Evolutionary conservation across 2,113 vertebrate species (phyloP).

Genomic region (Cynoglossus semilaevis): DNA sequence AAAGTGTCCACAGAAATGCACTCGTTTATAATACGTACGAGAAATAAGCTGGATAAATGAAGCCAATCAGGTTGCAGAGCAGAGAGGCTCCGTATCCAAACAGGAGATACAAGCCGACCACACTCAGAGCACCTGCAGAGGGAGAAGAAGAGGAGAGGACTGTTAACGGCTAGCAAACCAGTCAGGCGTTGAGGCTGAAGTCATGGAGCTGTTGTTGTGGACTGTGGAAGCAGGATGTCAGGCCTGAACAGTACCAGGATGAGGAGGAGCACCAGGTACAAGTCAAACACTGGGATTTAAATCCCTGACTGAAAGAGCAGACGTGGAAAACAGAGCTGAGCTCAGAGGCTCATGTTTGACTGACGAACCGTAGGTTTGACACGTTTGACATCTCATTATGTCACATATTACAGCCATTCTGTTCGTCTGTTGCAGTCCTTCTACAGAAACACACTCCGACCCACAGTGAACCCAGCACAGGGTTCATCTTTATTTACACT

Average conservation of each 20-base stretch:
- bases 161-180: slow-evolving; percentile 12
- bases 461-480: too few relatives aligned
- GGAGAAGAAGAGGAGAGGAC: slow-evolving; percentile 4
- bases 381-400: too few relatives aligned
- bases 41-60: slow-evolving; percentile 87
- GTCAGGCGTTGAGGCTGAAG: background rate
- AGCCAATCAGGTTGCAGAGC: slow-evolving; percentile 93
- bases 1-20: too few relatives aligned
- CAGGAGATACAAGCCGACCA: slow-evolving; percentile 84
- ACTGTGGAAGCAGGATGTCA: slow-evolving; percentile 40
- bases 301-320: background rate
- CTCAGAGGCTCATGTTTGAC: background rate
- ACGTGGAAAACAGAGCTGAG: slow-evolving; percentile 3
- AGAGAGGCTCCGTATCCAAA: slow-evolving; percentile 91
- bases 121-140: slow-evolving; percentile 70
- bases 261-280: slow-evolving; percentile 28
- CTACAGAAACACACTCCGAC: too few relatives aligned
- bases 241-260: slow-evolving; percentile 37
- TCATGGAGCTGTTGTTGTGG: background rate
- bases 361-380: too few relatives aligned
- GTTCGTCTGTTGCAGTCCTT: too few relatives aligned
- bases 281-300: slow-evolving; percentile 28
- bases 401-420: too few relatives aligned
- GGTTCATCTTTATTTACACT: too few relatives aligned
- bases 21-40: slow-evolving; percentile 81